These are phyloP conservation scores for Leptocoma aspasia DNA, from an alignment of 2,113 vertebrate species.

Conservation along the genomic window DNA sequence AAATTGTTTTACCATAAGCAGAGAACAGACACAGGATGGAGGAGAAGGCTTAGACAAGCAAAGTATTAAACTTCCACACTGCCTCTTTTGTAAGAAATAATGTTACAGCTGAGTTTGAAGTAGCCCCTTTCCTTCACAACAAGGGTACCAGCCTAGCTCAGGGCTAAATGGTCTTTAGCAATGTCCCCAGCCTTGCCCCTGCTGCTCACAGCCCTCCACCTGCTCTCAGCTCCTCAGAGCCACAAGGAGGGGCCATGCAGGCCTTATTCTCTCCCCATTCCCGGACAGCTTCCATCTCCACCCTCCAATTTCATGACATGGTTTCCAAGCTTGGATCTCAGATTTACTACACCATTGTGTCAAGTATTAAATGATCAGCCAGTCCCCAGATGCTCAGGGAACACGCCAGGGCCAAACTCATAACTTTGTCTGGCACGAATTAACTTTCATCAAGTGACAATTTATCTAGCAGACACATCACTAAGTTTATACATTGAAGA, in stretches of 20 bases:
- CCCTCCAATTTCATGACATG: background rate
- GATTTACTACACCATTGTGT: constrained; percentile 41
- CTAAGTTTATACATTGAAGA: constrained; percentile 76
- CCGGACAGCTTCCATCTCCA: background rate
- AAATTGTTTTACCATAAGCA: constrained; percentile 54
- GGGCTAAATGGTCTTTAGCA: background rate
- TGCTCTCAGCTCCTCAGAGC: background rate
- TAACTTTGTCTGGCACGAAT: constrained; percentile 42
- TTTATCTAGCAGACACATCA: constrained; percentile 68
- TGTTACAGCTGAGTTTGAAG: constrained; percentile 18
- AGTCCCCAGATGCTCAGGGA: background rate
- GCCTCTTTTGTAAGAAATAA: constrained; percentile 4
- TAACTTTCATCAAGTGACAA: constrained; percentile 65
- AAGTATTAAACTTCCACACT: background rate
- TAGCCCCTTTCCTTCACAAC: background rate
- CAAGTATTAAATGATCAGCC: constrained; percentile 39
- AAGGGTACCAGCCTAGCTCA: background rate
- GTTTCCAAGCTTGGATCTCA: constrained; percentile 20
- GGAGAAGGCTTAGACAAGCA: constrained; percentile 58
- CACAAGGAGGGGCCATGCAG: background rate
- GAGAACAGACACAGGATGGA: constrained; percentile 57
- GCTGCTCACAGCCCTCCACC: background rate
- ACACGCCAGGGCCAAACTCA: background rate
- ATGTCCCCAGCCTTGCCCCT: background rate
- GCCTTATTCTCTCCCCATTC: background rate